These are phyloP conservation scores for Sebastolobus altivelis DNA, from an alignment of 2,797 vertebrate genomes.

Conservation along the genomic window DNA sequence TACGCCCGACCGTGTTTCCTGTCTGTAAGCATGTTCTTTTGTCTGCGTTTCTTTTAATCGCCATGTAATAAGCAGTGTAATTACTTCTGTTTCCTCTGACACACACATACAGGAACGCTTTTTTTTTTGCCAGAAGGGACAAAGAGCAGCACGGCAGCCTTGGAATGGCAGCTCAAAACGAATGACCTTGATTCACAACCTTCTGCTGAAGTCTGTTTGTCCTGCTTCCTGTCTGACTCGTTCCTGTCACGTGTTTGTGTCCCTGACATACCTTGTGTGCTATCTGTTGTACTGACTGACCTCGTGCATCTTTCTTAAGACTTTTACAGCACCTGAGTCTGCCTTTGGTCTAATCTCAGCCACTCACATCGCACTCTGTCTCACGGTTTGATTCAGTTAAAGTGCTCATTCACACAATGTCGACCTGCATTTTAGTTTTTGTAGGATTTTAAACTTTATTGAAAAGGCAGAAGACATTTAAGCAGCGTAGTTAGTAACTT, in stretches of 20 bases:
- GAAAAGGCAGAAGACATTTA: neutral
- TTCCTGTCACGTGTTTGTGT: slow-evolving; percentile 24
- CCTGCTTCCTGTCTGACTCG: slow-evolving; percentile 21
- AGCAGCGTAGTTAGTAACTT: neutral
- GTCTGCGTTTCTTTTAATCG: slow-evolving; percentile 9
- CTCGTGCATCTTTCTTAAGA: slow-evolving; percentile 1
- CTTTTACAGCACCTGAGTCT: slow-evolving; percentile 14
- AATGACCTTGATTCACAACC: slow-evolving; percentile 48
- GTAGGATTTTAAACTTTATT: neutral
- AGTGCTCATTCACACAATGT: neutral
- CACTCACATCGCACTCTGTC: neutral
- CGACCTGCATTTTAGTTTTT: neutral
- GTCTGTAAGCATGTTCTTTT: slow-evolving; percentile 27
- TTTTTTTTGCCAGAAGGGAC: slow-evolving; percentile 24
- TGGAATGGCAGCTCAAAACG: slow-evolving; percentile 33
- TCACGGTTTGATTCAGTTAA: neutral
- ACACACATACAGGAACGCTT: slow-evolving; percentile 8
- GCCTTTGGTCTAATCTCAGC: slow-evolving; percentile 4
- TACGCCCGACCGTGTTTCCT: slow-evolving; percentile 4
- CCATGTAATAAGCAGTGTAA: slow-evolving; percentile 10
- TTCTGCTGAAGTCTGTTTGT: slow-evolving; percentile 43
- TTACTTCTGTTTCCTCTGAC: slow-evolving; percentile 26
- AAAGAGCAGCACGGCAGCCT: slow-evolving; percentile 20
- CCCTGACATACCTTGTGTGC: slow-evolving; percentile 20
- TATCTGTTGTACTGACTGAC: slow-evolving; percentile 38